Conservation (phyloP, 2,888 invertebrate genomes). For the Drosophila nigritarsus region DNA sequence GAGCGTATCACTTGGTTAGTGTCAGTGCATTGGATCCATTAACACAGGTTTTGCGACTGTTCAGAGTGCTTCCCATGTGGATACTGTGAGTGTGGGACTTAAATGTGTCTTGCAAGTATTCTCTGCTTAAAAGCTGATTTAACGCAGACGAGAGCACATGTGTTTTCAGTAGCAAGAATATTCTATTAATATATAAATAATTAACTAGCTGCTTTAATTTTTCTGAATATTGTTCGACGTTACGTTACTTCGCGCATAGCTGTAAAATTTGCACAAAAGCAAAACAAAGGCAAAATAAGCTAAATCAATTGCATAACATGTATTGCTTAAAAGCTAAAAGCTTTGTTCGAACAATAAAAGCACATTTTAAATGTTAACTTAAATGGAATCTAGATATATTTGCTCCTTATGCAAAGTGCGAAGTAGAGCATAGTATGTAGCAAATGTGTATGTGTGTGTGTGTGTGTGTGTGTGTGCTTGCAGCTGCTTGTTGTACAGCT, state of each 20-base stretch:
- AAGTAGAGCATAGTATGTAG: background rate
- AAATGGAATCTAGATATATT: slow-evolving; percentile 3
- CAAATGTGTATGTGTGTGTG: background rate
- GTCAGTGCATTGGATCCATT: background rate
- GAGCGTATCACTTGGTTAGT: background rate
- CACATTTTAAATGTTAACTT: slow-evolving; percentile 1
- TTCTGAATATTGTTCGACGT: background rate
- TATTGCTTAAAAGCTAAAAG: background rate
- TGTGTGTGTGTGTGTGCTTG: slow-evolving; percentile 5
- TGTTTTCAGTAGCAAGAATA: background rate
- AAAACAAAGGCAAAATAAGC: background rate
- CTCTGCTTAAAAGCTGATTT: background rate
- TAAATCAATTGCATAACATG: background rate
- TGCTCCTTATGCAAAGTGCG: slow-evolving; percentile 1
- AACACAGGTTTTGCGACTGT: background rate
- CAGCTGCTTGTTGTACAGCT: slow-evolving; percentile 27
- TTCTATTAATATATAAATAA: background rate
- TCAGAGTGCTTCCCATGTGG: background rate
- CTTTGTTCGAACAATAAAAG: background rate
- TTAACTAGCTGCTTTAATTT: background rate
- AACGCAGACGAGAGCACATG: background rate
- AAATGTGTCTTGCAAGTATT: background rate
- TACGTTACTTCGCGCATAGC: background rate
- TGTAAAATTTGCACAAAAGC: background rate
- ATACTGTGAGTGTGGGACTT: background rate